Percentiles rank a stretch among this genome's conserved stretches.
Evolutionary conservation across 35 echinoderm and acorn worm genomes (phyloP).

Genomic region (Acanthaster planci): DNA sequence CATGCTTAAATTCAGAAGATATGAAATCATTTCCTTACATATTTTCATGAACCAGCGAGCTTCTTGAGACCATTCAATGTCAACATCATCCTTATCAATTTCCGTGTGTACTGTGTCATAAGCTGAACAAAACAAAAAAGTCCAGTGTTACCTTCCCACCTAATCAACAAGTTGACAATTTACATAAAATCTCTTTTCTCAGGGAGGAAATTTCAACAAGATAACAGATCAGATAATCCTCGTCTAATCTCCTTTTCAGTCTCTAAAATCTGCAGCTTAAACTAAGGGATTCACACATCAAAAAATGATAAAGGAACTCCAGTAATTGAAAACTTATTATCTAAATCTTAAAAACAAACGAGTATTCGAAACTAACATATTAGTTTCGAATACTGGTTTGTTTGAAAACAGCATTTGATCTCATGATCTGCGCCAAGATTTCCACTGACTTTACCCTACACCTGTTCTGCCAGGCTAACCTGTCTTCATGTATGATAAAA

Average conservation of each 20-base stretch:
- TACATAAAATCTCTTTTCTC: too few species aligned
- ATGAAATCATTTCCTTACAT: conserved; percentile 40
- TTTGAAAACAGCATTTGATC: too few species aligned
- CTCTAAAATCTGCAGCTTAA: too few species aligned
- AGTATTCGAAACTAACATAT: too few species aligned
- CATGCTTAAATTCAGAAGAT: not conserved
- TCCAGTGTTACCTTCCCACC: too few species aligned
- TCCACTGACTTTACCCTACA: not conserved
- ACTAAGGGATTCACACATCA: not conserved
- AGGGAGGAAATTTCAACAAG: too few species aligned
- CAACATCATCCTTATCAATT: not conserved
- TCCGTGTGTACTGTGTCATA: not conserved
- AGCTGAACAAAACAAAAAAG: conserved; percentile 12
- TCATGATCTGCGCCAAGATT: not conserved
- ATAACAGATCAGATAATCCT: too few species aligned
- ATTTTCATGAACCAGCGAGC: conserved; percentile 93
- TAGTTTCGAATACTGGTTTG: too few species aligned
- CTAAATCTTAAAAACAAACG: too few species aligned
- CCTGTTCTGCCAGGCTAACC: conserved; percentile 21
- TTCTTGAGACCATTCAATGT: conserved; percentile 18
- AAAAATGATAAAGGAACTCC: not conserved
- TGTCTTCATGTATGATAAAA: conserved; percentile 51
- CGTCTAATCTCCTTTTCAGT: too few species aligned
- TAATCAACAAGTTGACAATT: too few species aligned
- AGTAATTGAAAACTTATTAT: too few species aligned